These are phyloP conservation scores for Psittacus erithacus DNA, from an alignment of 2,113 vertebrate species.

Conservation along the genomic window DNA sequence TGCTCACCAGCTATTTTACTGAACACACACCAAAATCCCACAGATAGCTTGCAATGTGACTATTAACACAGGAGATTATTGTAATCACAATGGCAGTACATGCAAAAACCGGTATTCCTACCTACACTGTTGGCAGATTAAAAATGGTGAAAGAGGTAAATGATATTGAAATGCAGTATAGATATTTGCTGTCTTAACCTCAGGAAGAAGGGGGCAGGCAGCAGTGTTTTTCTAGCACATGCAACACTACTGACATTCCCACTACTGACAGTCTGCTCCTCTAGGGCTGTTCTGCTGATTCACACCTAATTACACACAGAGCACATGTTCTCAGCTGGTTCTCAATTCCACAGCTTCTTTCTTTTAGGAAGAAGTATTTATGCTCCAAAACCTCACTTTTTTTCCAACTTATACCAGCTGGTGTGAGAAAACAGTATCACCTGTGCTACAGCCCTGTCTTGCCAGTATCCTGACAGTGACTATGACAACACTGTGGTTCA, in stretches of 20 bases:
- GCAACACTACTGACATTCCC: background rate
- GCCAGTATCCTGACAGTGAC: background rate
- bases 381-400: background rate
- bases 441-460: background rate
- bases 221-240: background rate
- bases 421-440: background rate
- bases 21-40: background rate
- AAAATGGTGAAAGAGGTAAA: background rate
- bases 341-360: background rate
- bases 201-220: background rate
- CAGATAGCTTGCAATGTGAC: background rate
- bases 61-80: background rate
- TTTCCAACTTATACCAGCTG: background rate
- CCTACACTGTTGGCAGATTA: background rate
- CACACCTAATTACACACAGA: background rate
- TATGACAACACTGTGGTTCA: rapidly evolving
- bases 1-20: background rate
- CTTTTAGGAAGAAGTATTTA: background rate
- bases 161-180: background rate
- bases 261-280: background rate
- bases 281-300: background rate
- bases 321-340: background rate
- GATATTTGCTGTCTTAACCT: background rate
- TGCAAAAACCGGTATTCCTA: background rate
- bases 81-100: background rate